Evolutionary conservation across 2,888 invertebrate species (phyloP).

Genomic region (Scaptomyza cyrtandrae): DNA sequence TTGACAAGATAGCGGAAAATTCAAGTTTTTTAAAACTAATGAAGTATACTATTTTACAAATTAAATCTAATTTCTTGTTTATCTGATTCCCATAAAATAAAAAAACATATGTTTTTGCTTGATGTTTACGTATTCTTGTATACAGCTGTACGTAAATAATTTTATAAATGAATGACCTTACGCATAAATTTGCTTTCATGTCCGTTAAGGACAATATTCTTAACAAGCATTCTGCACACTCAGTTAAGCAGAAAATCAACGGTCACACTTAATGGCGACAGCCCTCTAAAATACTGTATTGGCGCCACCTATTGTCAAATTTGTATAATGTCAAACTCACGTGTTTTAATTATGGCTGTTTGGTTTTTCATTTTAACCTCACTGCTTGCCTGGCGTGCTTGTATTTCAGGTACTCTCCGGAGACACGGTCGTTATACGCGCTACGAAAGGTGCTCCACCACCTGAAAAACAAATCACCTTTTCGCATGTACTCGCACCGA

Average conservation of each 20-base stretch:
- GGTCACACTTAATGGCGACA: slow-evolving; percentile 45
- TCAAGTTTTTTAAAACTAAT: not conserved
- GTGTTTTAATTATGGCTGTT: slow-evolving; percentile 33
- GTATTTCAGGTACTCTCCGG: slow-evolving; percentile 94
- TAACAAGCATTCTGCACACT: no score
- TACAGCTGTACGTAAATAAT: no score
- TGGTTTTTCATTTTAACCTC: slow-evolving; percentile 58
- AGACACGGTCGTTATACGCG: slow-evolving; percentile 96
- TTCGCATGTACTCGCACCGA: slow-evolving; percentile 96
- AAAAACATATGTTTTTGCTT: no score
- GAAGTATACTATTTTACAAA: not conserved
- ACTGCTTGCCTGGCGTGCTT: slow-evolving; percentile 26
- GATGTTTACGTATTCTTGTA: no score
- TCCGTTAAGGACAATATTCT: no score
- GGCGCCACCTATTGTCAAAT: slow-evolving; percentile 45
- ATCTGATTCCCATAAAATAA: no score
- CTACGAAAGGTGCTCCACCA: slow-evolving; percentile 93
- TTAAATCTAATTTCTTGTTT: not conserved
- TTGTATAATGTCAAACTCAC: slow-evolving; percentile 20
- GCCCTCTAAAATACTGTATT: slow-evolving; percentile 24
- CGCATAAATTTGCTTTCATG: no score
- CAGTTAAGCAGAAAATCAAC: not conserved
- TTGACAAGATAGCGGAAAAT: not conserved
- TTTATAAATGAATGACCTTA: no score
- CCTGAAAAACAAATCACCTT: slow-evolving; percentile 96